Percentiles rank a stretch among this genome's conserved stretches.
These are phyloP conservation scores for Furcifer pardalis DNA, from an alignment of 2,797 vertebrate species.

Conservation along the genomic window DNA sequence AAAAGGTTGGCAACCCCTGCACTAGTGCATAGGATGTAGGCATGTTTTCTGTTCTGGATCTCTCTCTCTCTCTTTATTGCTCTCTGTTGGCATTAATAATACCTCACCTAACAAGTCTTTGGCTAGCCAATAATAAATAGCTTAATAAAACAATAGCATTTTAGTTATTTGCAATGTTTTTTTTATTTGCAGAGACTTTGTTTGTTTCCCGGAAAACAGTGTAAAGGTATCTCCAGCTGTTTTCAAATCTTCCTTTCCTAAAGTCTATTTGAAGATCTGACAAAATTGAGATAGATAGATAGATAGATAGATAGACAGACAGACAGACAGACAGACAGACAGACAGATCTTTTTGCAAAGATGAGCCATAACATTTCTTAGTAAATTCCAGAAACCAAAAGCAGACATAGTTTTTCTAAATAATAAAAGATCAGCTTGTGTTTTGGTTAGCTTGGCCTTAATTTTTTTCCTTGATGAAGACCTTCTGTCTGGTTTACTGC, in stretches of 20 bases:
- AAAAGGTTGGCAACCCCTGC: no score
- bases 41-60: conserved; percentile 60
- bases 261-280: conserved; percentile 46
- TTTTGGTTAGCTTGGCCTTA: conserved; percentile 67
- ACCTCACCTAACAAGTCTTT: conserved; percentile 72
- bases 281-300: conserved; percentile 47
- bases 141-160: conserved; percentile 76
- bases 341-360: conserved; percentile 51
- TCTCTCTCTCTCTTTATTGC: conserved; percentile 61
- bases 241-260: conserved; percentile 30
- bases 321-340: no score
- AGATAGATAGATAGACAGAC: no score
- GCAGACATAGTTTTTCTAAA: conserved; percentile 62
- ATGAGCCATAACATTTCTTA: conserved; percentile 43
- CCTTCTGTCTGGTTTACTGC: conserved; percentile 54
- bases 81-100: conserved; percentile 51
- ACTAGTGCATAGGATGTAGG: not conserved
- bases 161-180: conserved; percentile 78
- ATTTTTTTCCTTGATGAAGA: conserved; percentile 64
- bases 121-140: conserved; percentile 84
- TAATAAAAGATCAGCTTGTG: conserved; percentile 60
- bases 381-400: conserved; percentile 65
- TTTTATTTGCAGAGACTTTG: conserved; percentile 79
- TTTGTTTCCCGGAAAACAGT: conserved; percentile 71
- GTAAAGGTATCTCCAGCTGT: conserved; percentile 35